Percentiles rank a stretch among this genome's conserved stretches.
phyloP scores from a whole-genome alignment of 2,888 invertebrate genomes.

The Itoplectis maculator region DNA sequence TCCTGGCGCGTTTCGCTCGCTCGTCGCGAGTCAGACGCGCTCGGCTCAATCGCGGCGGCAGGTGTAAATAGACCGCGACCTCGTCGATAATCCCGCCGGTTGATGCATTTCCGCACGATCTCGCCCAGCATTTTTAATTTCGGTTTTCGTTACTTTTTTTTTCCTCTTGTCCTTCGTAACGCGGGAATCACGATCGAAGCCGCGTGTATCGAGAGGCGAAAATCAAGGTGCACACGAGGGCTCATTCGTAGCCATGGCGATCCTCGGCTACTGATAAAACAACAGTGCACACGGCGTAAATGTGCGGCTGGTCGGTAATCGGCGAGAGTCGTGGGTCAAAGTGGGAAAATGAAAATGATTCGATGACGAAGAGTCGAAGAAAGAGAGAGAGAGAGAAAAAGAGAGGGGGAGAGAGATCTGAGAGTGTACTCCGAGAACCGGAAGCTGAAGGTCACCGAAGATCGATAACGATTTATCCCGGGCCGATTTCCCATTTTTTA shows the following conservation, averaged over 20 bases:
- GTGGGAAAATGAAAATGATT: neutral
- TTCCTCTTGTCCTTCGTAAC: neutral
- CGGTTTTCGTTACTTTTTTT: neutral
- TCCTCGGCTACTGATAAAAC: slow-evolving; percentile 84
- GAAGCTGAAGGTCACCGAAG: neutral
- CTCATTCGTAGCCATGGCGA: slow-evolving; percentile 81
- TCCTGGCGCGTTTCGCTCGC: slow-evolving; percentile 5
- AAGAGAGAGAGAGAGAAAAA: neutral
- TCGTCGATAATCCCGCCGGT: slow-evolving; percentile 7
- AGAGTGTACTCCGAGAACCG: neutral
- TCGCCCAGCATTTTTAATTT: neutral
- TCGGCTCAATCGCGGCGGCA: slow-evolving; percentile 14
- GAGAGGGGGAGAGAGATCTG: neutral
- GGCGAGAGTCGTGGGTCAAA: neutral
- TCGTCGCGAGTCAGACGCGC: neutral
- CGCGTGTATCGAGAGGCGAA: neutral
- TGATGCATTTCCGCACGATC: slow-evolving; percentile 1
- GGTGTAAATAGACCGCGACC: slow-evolving; percentile 29
- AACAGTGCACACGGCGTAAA: slow-evolving; percentile 81
- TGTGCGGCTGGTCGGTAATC: slow-evolving; percentile 77
- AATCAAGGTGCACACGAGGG: slow-evolving; percentile 2
- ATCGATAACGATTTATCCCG: neutral
- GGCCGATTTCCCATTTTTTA: neutral
- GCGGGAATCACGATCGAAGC: neutral
- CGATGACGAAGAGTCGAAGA: neutral